Evolutionary conservation across 2,113 vertebrate genomes (phyloP), one percentile per base, ranked within the genome.

Genomic region (Ifrita kowaldi): DNA sequence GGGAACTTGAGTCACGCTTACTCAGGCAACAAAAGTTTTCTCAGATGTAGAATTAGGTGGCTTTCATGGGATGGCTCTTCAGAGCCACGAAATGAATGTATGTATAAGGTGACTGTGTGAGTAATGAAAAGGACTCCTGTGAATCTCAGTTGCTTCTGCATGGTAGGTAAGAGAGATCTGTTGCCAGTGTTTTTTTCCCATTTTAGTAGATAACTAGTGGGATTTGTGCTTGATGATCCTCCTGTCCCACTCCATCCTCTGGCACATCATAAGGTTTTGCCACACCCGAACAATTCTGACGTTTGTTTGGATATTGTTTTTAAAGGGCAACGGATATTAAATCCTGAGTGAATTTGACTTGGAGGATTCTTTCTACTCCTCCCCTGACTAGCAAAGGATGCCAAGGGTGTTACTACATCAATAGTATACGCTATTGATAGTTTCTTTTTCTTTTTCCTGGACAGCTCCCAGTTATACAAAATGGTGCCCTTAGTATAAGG

Each of bases 101-200:
- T 53, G 11, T 53, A 10, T 13, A 56, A 47, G 5, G 4, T 8
- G 6, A 49, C 20, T 56, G 2, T 56, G 28, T 18, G 24, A 12
- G 3, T 52, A 47, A 32, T 22, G 30, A 41, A 65, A 69, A 44
- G 8, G 15, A 56, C 46, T 13, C 18, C 12, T 32, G 14, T 78
- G 60, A 74, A 64, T 55, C 44, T 68, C 37, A 62, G 13, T 35
- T 78, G 24, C 22, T 69, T 86, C 19, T 84, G 23, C 21, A n/a
- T 42, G 3, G 1, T 42, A 59, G 33, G 10, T 42, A 53, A 68
- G 3, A 75, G 5, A n/a, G 5, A 56, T 53, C 19, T 4, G 3
- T 17, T 55, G 14, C 4, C 23, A 20, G 3, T 7, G 1, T 7
- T 2, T 32, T 53, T 56, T 52, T 9, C 8, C 19, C 11, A 32